Conservation (phyloP, 2,888 invertebrate species). For the Tholera decimalis region DNA sequence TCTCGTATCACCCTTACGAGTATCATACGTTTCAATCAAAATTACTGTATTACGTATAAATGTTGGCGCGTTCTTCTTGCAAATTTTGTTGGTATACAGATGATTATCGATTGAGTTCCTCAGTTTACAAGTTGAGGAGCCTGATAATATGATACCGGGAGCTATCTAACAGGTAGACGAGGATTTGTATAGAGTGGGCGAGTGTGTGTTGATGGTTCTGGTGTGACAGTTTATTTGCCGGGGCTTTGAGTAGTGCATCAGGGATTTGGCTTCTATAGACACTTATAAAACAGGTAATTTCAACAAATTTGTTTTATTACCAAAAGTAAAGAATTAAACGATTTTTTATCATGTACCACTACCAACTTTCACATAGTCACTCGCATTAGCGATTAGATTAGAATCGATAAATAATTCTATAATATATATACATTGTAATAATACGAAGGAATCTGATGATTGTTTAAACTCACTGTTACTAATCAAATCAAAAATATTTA, state of each 20-base stretch:
- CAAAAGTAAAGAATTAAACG: no score
- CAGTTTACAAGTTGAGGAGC: conserved; percentile 89
- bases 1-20: conserved; percentile 53
- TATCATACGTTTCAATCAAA: conserved; percentile 69
- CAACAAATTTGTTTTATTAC: no score
- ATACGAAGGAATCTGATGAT: no score
- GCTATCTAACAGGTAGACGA: conserved; percentile 76
- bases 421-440: no score
- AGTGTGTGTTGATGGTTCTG: conserved; percentile 45
- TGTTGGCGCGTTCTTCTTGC: conserved; percentile 50
- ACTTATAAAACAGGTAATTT: no score
- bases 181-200: conserved; percentile 60
- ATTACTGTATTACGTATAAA: conserved; percentile 57
- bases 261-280: no score
- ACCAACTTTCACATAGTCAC: no score
- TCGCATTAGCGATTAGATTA: no score
- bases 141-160: conserved; percentile 84
- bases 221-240: conserved; percentile 60
- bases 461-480: no score
- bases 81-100: conserved; percentile 75
- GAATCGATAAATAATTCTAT: no score
- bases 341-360: no score
- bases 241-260: not conserved
- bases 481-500: no score
- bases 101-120: conserved; percentile 89